Base-by-base conservation (phyloP, 2,797 vertebrate species). In the Xenopus petersii region DNA sequence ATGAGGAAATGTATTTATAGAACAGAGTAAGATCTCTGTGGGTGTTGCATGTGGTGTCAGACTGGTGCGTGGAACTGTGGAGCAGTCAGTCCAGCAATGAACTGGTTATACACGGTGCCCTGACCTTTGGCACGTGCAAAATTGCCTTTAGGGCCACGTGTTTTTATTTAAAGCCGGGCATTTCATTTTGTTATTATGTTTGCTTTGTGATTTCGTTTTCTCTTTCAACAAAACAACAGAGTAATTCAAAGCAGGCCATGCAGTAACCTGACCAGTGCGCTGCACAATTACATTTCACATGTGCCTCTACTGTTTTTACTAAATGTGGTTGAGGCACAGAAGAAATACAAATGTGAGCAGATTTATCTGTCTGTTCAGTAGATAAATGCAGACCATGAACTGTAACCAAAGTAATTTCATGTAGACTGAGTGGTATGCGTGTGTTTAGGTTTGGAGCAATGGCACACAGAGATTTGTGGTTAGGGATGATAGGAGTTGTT, bases 211-310 rank as follows among this genome's bases (percentile, higher is more conserved):
- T 83, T 84, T 86, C 76, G 74, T 80, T 79, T 70, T 83, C 59
- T 73, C 84, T 30, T 79, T 76, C 81, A 84, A 82, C 70, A 75
- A 81, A 80, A 0, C 9, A 61, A 79, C 15, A 21, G 56, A 75
- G 76, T 65, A 79, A 86, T 84, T 84, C 73, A 30, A 83, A 87
- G 79, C 81, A 81, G 73, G 48, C 81, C 80, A 72, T 84, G 77
- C 82, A 79, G 82, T 72, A 81, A 80, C 82, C 68, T 67, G 77
- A 82, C 75, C 80, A 81, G 71, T 69, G 73, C 7, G 58, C 65
- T 10, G 63, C 63, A 66, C 73, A 62, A 61, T 46, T 62, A 46
- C 33, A 42, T 42, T 42, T 42, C 36, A 68, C 70, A 42, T 60
- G 66, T 26, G 17, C 51, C 67, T 60, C 47, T 58, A 47, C 66